These are phyloP conservation scores for Clusia tigrina DNA, from an alignment of 2,888 invertebrate species.

Conservation along the genomic window DNA sequence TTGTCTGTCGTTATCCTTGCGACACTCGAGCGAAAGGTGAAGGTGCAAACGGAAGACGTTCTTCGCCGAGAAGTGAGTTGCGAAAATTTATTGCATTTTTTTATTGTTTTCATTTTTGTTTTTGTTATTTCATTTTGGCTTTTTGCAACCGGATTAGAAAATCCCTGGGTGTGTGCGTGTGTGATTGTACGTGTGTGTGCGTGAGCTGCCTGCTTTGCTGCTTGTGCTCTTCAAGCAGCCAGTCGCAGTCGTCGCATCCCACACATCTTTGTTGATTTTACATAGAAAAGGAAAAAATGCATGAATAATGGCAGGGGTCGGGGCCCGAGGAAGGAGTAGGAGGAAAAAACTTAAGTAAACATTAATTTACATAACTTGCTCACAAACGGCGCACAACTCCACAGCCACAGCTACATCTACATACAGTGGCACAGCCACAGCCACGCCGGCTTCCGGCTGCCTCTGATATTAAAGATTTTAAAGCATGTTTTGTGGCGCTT, in stretches of 20 bases:
- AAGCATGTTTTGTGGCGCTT: conserved; percentile 58
- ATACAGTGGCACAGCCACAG: too few relatives aligned
- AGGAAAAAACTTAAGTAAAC: conserved; percentile 63
- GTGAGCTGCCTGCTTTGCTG: conserved; percentile 22
- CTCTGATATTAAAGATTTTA: conserved; percentile 61
- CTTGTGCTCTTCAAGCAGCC: not conserved
- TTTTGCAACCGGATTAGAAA: conserved; percentile 43
- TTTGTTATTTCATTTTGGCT: conserved; percentile 9
- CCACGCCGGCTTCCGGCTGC: conserved; percentile 28
- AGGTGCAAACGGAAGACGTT: conserved; percentile 8
- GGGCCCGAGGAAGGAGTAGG: conserved; percentile 32
- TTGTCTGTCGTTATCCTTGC: conserved; percentile 25
- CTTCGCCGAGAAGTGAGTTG: conserved; percentile 24
- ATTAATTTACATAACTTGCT: conserved; percentile 64
- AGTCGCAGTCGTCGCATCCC: not conserved
- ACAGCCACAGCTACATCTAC: too few relatives aligned
- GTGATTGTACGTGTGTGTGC: too few relatives aligned
- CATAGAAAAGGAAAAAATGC: conserved; percentile 41
- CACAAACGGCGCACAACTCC: conserved; percentile 46
- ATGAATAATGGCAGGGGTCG: conserved; percentile 33
- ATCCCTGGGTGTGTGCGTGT: conserved; percentile 20
- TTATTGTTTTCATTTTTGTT: conserved; percentile 20
- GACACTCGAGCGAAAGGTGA: not conserved
- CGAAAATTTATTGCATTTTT: conserved; percentile 51
- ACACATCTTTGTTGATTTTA: not conserved